Evolutionary conservation across 2,797 vertebrate species (phyloP).

Genomic region (Aeoliscus strigatus): DNA sequence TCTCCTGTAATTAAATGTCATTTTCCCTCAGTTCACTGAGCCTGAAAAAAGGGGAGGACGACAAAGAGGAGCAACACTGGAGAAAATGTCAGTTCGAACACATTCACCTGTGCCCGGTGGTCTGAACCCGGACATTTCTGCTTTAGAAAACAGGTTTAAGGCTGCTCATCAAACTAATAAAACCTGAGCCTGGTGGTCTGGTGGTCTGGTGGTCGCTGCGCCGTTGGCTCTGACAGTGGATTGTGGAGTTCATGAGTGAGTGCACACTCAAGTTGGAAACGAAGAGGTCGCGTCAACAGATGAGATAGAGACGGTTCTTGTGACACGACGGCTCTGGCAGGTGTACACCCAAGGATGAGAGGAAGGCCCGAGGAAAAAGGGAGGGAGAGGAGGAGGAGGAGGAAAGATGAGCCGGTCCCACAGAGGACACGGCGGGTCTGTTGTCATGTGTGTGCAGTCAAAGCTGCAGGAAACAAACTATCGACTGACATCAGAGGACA

Average conservation of each 20-base stretch:
- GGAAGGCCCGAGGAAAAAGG: no score
- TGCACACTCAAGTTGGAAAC: no score
- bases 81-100: slow-evolving; percentile 70
- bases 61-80: slow-evolving; percentile 34
- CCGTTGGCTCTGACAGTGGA: no score
- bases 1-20: slow-evolving; percentile 93
- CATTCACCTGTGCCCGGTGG: slow-evolving; percentile 67
- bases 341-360: slow-evolving; percentile 55
- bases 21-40: slow-evolving; percentile 83
- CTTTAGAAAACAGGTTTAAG: no score
- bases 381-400: not conserved
- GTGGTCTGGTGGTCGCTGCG: no score
- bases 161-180: no score
- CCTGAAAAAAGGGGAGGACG: slow-evolving; percentile 65
- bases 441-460: slow-evolving; percentile 47
- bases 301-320: slow-evolving; percentile 37
- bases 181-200: no score
- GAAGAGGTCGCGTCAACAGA: no score
- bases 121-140: slow-evolving; percentile 38
- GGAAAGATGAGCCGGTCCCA: slow-evolving; percentile 19
- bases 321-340: slow-evolving; percentile 21
- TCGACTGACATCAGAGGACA: slow-evolving; percentile 66
- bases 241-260: no score
- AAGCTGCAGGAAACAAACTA: slow-evolving; percentile 50
- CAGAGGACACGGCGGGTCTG: slow-evolving; percentile 46